Conservation (phyloP, 2,113 vertebrate genomes). For the Thunnus thynnus region DNA sequence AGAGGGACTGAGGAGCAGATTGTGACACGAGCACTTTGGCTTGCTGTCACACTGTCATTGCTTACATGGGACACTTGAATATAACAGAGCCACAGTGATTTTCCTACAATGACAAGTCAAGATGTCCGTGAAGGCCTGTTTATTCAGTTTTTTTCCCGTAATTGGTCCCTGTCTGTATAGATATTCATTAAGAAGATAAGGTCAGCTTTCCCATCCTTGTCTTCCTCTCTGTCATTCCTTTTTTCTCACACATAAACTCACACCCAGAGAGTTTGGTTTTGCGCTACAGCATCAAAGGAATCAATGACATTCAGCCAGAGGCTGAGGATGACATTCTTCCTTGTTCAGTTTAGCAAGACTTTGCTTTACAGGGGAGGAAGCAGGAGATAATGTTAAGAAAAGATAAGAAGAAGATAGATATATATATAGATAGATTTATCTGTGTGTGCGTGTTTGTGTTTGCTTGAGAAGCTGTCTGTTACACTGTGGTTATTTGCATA, state of each 20-base stretch:
- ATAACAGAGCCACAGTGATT: too few species aligned
- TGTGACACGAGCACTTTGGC: too few species aligned
- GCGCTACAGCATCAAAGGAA: conserved; percentile 19
- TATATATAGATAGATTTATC: background rate
- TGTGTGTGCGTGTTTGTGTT: conserved; percentile 4
- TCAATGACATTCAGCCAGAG: conserved; percentile 31
- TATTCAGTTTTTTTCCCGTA: background rate
- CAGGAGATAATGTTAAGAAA: background rate
- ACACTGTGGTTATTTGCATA: conserved; percentile 71
- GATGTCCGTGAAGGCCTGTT: too few species aligned
- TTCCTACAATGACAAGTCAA: too few species aligned
- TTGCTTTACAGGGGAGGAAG: background rate
- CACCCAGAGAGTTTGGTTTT: conserved; percentile 1
- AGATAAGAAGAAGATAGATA: conserved; percentile 19
- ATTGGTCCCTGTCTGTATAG: background rate
- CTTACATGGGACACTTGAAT: too few species aligned
- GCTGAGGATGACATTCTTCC: background rate
- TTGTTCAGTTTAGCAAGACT: background rate
- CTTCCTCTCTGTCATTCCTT: too few species aligned
- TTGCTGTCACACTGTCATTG: too few species aligned
- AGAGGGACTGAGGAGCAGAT: too few species aligned
- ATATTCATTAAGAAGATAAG: too few species aligned
- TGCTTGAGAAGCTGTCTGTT: conserved; percentile 33
- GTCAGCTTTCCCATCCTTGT: too few species aligned
- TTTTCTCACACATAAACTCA: background rate